Evolutionary conservation across 2,113 vertebrate genomes (phyloP).

Genomic region (Sander vitreus): DNA sequence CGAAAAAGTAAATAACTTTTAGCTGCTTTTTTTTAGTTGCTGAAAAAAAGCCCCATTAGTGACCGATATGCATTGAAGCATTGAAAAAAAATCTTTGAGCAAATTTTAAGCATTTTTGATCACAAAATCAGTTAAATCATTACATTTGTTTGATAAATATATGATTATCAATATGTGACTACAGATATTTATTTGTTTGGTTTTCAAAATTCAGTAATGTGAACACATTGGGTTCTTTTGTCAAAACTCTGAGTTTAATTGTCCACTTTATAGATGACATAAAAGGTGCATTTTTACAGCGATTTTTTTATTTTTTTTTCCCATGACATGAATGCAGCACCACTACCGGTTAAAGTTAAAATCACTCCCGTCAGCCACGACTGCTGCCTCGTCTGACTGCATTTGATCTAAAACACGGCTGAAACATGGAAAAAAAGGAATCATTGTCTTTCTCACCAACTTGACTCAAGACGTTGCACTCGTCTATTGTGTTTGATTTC

Average conservation of each 20-base stretch:
- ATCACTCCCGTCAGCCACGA: conserved; percentile 8
- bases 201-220: not conserved
- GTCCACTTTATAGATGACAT: not conserved
- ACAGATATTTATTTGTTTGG: not conserved
- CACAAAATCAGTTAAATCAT: not conserved
- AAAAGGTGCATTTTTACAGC: not conserved
- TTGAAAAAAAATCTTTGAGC: not conserved
- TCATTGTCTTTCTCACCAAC: conserved; percentile 4
- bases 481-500: not conserved
- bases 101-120: conserved; percentile 8
- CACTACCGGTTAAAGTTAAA: not conserved
- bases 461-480: conserved; percentile 24
- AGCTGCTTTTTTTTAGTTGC: not conserved
- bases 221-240: not conserved
- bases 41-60: not conserved
- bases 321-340: conserved; percentile 47
- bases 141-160: not conserved
- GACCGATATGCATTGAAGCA: not conserved
- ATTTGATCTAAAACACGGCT: not conserved
- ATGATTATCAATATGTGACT: not conserved
- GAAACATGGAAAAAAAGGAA: conserved; percentile 5
- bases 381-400: too few species aligned
- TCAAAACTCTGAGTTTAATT: not conserved
- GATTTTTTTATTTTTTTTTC: not conserved
- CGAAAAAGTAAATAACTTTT: not conserved